Base-by-base conservation (phyloP, 1,140 invertebrate species). In the Temnothorax nylanderi region DNA sequence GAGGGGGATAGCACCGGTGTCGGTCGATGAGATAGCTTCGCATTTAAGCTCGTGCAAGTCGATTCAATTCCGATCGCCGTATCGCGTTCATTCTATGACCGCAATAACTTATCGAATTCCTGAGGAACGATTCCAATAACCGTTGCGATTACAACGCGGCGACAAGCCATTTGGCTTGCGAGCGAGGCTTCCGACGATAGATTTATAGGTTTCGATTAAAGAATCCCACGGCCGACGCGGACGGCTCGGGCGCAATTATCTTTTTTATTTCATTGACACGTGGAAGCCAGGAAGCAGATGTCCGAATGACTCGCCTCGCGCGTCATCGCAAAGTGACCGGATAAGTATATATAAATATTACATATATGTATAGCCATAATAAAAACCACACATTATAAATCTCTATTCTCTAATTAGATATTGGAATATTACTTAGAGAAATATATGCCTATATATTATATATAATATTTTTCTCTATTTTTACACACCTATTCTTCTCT, bases 151-250 rank as follows among this genome's bases (percentile, higher is more conserved):
- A 76, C 56, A 1, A 78, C 74, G 62, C 26, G 47, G 37, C 21
- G 67, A 74, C 26, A 44, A 74, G 58, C 41, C 60, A 87, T 84
- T 58, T 87, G 86, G 69, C 8, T 84, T 65, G 58, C 80, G 78
- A 82, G 62, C 51, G 44, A 69, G 44, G 67, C 47, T 41, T 21
- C n/a, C 47, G 56, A 81, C 65, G 77, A 49, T 81, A 47, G 60
- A 88, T 88, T 88, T 88, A 88, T 88, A 81, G 85, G 34, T 47
- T 74, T 87, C 67, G 49, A 88, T 88, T 87, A 81, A 75, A 81
- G 67, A 56, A 82, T 54, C 51, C 47, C 69, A 87, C 60, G 32
- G 34, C 49, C 51, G 13, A n/a, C 18, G 41, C 26, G 26, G 26
- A 41, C 6, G 37, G 47, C 49, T 11, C 44, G 21, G 47, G 32